These are phyloP conservation scores for Chorisops tibialis DNA, from an alignment of 2,888 invertebrate genomes.

Conservation along the genomic window DNA sequence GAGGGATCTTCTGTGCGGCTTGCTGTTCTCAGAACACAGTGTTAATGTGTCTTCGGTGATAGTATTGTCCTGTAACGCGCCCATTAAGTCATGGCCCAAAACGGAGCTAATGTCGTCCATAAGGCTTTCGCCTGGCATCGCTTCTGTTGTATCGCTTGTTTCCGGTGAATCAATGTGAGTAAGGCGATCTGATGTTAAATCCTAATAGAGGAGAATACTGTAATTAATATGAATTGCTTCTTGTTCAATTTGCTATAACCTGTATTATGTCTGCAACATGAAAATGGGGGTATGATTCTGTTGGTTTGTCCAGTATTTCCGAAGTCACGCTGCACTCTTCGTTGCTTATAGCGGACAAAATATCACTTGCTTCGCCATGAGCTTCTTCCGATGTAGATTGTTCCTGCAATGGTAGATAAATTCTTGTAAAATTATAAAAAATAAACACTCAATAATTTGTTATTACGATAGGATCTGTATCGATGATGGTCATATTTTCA, in stretches of 20 bases:
- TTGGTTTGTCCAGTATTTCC: conserved; percentile 59
- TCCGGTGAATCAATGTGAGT: conserved; percentile 83
- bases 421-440: background rate
- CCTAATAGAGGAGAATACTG: conserved; percentile 50
- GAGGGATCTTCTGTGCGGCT: conserved; percentile 52
- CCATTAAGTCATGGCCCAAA: conserved; percentile 64
- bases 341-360: conserved; percentile 62
- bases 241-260: conserved; percentile 37
- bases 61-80: conserved; percentile 66
- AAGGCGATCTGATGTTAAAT: conserved; percentile 54
- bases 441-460: background rate
- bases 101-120: conserved; percentile 77
- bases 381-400: conserved; percentile 48
- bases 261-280: conserved; percentile 50
- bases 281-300: conserved; percentile 35
- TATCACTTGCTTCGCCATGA: conserved; percentile 54
- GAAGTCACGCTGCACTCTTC: conserved; percentile 70
- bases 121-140: conserved; percentile 72
- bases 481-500: conserved; percentile 65
- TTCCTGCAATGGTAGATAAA: conserved; percentile 40
- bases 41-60: conserved; percentile 71
- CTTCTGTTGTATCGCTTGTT: conserved; percentile 71
- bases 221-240: too few species aligned
- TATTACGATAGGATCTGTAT: conserved; percentile 52
- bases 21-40: conserved; percentile 55